Percentiles rank a stretch among this genome's conserved stretches.
These are phyloP conservation scores for Drosophila mimetica DNA, from an alignment of 2,888 invertebrate species.

Conservation along the genomic window DNA sequence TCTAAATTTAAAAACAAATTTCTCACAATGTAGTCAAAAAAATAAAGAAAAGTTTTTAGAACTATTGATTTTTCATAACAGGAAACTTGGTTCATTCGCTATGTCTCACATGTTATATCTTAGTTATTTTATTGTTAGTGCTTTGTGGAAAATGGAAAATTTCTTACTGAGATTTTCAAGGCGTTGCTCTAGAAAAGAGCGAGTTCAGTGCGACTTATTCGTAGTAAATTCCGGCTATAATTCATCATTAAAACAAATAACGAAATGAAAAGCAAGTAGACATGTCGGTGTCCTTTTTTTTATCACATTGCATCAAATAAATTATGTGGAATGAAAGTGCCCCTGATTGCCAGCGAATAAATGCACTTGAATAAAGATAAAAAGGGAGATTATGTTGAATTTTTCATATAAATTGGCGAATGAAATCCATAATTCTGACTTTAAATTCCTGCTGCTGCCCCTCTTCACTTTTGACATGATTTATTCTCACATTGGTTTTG, in stretches of 20 bases:
- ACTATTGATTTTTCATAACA: not conserved
- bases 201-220: not conserved
- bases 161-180: not conserved
- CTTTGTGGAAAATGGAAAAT: not conserved
- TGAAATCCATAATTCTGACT: slow-evolving; percentile 22
- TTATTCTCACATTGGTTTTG: slow-evolving; percentile 9
- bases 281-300: not conserved
- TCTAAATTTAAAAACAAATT: not conserved
- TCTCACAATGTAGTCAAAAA: not conserved
- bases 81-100: not conserved
- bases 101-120: not conserved
- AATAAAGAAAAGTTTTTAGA: not conserved
- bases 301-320: slow-evolving; percentile 2
- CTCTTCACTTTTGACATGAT: slow-evolving; percentile 23
- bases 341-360: slow-evolving; percentile 8
- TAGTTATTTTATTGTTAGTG: too few relatives aligned
- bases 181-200: not conserved
- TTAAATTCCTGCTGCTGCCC: slow-evolving; percentile 25
- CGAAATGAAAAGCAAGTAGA: slow-evolving; percentile 1
- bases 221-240: too few relatives aligned
- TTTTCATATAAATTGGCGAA: slow-evolving; percentile 17
- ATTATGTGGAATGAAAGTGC: slow-evolving; percentile 5
- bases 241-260: not conserved
- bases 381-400: slow-evolving; percentile 10
- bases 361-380: slow-evolving; percentile 22